These are phyloP conservation scores for Urocitellus parryii DNA, from an alignment of 2,113 vertebrate genomes.

Conservation along the genomic window DNA sequence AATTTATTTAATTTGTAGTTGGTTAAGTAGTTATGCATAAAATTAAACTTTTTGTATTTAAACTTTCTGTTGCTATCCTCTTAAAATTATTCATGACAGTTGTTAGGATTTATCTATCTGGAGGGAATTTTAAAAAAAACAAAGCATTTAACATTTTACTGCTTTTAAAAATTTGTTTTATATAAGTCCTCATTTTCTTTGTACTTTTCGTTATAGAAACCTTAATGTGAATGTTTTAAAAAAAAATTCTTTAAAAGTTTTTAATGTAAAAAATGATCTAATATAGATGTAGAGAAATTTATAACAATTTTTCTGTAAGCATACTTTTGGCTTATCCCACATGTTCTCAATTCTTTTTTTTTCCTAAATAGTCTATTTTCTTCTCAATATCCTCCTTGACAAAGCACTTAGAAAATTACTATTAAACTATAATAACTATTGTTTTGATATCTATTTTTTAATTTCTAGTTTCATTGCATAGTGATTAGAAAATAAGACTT, in stretches of 20 bases:
- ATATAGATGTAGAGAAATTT: neutral
- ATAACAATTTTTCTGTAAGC: neutral
- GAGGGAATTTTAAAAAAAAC: constrained; percentile 14
- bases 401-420: neutral
- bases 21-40: neutral
- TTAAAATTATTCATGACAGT: constrained; percentile 18
- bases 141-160: neutral
- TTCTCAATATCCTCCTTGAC: neutral
- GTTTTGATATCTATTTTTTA: constrained; percentile 13
- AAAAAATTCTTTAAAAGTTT: neutral
- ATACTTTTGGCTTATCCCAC: neutral
- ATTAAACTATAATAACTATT: neutral
- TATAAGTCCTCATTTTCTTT: neutral
- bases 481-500: neutral
- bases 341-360: neutral
- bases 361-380: neutral
- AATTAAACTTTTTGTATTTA: constrained; percentile 30
- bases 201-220: constrained; percentile 3
- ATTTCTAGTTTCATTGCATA: neutral
- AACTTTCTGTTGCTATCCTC: neutral
- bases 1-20: neutral
- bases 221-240: neutral
- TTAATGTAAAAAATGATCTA: neutral
- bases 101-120: constrained; percentile 14
- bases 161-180: neutral